Evolutionary conservation across 2,797 vertebrate genomes (phyloP), one percentile per base, ranked within the genome.

Genomic region (Clarias platycephalus): DNA sequence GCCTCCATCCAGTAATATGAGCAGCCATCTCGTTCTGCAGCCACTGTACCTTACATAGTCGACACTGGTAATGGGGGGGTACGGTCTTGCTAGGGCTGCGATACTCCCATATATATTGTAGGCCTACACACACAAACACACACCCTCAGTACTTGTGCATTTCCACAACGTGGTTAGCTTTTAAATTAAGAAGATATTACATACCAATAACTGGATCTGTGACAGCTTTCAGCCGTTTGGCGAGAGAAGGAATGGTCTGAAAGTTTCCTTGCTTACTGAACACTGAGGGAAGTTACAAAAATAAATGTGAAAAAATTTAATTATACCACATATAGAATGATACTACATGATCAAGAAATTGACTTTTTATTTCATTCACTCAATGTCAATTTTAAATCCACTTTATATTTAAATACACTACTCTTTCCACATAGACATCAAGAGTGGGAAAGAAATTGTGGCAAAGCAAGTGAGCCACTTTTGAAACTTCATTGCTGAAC

Each of bases 61-160:
- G 94, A 87, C 95, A 96, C 91, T 93, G 93, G 88, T 96, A 96
- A 88, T 95, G 95, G 7, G 95, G 95, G 4, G 92, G 91, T 16
- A 95, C 93, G 40, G 93, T 91, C 89, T 94, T 94, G 85, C 92
- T 95, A 24, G 95, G 95, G 90, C 95, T 96, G 82, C 95, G 94
- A 87, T 94, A 96, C 90, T 96, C 95, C 94, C 95, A 95, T 63
- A 96, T 91, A 90, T 93, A 95, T 85, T 95, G 93, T 75, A 96
- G 94, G 80, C 95, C 95, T 96, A 79, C 24, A 28, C 40, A 44
- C 40, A 44, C 62, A 89, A 83, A 22, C 18, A 58, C 55, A 75
- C 24, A 80, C 62, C 49, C 40, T 57, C 31, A 80, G 37, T 5
- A 76, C 44, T 22, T 9, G 34, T 26, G 40, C n/a, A 26, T 10